Conservation (phyloP, 1,140 invertebrate species). For the Lethocerus indicus region DNA sequence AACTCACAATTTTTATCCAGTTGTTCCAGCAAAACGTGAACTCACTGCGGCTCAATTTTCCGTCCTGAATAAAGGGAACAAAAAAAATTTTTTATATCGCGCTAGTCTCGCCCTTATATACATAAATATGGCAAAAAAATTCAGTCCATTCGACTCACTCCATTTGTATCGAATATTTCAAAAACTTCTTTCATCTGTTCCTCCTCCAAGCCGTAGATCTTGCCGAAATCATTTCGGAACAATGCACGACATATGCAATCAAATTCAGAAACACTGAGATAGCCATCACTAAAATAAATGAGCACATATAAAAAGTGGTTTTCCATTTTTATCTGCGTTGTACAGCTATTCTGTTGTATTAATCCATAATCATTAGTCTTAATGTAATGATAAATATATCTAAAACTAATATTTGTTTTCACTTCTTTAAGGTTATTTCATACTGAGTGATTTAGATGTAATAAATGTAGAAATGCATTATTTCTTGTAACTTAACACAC, state of each 20-base stretch:
- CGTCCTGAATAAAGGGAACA: constrained; percentile 41
- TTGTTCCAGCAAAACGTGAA: constrained; percentile 59
- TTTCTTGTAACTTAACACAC: no score
- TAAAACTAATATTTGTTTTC: no score
- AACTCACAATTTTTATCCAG: constrained; percentile 62
- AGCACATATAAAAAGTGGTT: constrained; percentile 2
- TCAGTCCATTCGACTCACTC: constrained; percentile 20
- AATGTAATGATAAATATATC: no score
- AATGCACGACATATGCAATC: constrained; percentile 62
- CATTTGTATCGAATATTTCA: constrained; percentile 20
- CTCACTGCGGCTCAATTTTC: constrained; percentile 63
- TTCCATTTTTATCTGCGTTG: no score
- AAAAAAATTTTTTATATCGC: not conserved
- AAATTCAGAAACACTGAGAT: constrained; percentile 60
- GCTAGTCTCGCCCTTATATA: not conserved
- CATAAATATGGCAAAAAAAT: not conserved
- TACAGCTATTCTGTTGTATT: no score
- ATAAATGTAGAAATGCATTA: no score
- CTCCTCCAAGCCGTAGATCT: constrained; percentile 61
- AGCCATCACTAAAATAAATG: constrained; percentile 46
- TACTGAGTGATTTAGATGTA: no score
- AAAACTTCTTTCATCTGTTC: constrained; percentile 43
- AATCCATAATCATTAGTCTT: no score
- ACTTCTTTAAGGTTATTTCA: no score
- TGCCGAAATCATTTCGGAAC: constrained; percentile 70